Percentiles rank a stretch among this genome's conserved stretches.
phyloP scores from a whole-genome alignment of 2,888 invertebrate species.

The Polyploca ridens region DNA sequence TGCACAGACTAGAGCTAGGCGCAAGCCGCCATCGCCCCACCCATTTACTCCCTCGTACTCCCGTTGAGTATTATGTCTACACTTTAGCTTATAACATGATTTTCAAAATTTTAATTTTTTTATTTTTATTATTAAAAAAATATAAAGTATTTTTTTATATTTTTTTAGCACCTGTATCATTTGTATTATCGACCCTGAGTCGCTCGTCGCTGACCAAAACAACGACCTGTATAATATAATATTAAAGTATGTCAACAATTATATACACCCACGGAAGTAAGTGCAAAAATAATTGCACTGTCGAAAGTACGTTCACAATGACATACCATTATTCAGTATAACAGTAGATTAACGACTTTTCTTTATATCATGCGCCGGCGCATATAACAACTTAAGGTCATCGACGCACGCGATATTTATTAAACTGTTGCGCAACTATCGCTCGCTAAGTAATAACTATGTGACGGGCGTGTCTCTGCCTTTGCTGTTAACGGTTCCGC shows the following conservation, averaged over 20 bases:
- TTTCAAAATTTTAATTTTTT: too few species aligned
- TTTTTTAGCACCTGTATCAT: too few species aligned
- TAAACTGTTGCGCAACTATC: slow-evolving; percentile 1
- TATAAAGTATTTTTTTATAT: too few species aligned
- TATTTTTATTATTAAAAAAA: too few species aligned
- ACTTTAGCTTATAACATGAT: too few species aligned
- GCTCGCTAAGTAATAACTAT: not conserved
- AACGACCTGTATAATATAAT: too few species aligned
- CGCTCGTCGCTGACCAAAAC: too few species aligned
- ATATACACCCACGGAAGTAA: not conserved
- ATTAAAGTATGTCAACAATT: not conserved
- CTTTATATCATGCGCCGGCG: not conserved
- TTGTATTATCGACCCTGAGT: too few species aligned
- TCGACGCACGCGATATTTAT: not conserved
- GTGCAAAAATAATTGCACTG: not conserved
- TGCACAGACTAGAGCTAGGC: too few species aligned
- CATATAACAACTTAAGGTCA: not conserved
- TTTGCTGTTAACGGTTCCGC: not conserved
- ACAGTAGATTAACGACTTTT: slow-evolving; percentile 5
- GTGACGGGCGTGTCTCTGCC: not conserved
- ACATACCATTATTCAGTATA: not conserved
- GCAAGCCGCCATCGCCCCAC: too few species aligned
- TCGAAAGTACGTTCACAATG: not conserved
- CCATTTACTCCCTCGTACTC: too few species aligned
- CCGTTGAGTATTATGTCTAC: too few species aligned